Conservation (phyloP, 2,113 vertebrate species). For the Lathamus discolor region DNA sequence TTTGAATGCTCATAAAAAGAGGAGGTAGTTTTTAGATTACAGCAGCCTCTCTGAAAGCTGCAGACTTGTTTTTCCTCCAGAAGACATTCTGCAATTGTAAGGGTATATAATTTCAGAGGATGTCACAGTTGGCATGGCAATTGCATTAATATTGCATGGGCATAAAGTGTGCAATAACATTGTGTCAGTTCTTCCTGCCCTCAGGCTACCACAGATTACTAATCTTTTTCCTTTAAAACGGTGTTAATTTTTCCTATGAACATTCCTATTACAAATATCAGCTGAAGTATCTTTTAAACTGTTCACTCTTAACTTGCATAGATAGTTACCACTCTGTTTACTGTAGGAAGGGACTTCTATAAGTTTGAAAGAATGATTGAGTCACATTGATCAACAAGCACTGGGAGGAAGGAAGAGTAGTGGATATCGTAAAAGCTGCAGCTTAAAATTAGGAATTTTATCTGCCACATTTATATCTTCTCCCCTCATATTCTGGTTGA, state of each 20-base stretch:
- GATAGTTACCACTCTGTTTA: neutral
- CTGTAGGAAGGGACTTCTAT: neutral
- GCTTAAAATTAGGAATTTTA: neutral
- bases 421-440: neutral
- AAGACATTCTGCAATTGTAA: slow-evolving; percentile 48
- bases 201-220: slow-evolving; percentile 38
- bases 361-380: neutral
- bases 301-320: neutral
- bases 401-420: neutral
- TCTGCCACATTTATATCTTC: neutral
- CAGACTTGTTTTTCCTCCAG: slow-evolving; percentile 41
- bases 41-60: neutral
- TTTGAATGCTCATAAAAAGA: neutral
- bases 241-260: neutral
- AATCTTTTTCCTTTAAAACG: slow-evolving; percentile 27
- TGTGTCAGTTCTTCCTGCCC: slow-evolving; percentile 47
- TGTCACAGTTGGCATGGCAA: slow-evolving; percentile 72
- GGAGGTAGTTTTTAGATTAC: neutral
- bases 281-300: slow-evolving; percentile 23
- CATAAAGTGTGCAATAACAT: slow-evolving; percentile 35
- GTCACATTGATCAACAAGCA: neutral
- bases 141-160: slow-evolving; percentile 65
- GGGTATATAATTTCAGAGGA: slow-evolving; percentile 66
- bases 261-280: neutral
- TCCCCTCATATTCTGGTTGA: neutral